Evolutionary conservation across 2,888 invertebrate species (phyloP).

Genomic region (Laspeyria flexula): DNA sequence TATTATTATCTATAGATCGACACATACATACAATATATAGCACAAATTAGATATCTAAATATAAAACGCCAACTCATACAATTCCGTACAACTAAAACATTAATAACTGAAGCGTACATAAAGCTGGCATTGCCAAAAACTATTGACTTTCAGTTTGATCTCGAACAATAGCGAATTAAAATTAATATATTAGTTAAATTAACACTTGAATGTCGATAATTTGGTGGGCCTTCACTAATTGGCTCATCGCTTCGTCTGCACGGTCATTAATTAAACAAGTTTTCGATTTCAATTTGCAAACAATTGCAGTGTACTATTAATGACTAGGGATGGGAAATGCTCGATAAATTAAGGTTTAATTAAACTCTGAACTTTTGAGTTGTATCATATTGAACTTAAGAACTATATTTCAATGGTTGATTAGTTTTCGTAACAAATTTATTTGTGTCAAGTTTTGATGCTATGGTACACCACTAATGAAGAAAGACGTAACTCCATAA

Average conservation of each 20-base stretch:
- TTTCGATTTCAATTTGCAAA: conserved; percentile 74
- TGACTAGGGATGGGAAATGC: conserved; percentile 23
- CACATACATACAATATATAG: no score
- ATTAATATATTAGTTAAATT: conserved; percentile 29
- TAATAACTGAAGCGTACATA: no score
- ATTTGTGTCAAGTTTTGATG: no score
- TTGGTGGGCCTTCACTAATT: conserved; percentile 60
- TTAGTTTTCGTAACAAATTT: no score
- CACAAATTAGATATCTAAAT: no score
- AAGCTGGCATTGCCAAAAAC: background rate
- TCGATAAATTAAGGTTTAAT: conserved; percentile 17
- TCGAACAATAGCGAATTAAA: conserved; percentile 20
- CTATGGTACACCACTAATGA: no score
- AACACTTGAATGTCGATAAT: conserved; percentile 44
- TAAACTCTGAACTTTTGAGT: background rate
- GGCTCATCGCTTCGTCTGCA: conserved; percentile 48
- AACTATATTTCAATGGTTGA: no score
- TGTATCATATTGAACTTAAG: background rate
- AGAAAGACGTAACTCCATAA: no score
- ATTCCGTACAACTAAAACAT: background rate
- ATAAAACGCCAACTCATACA: background rate
- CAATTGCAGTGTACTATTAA: conserved; percentile 54
- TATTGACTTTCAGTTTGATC: background rate
- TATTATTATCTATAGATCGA: no score
- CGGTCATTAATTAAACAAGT: conserved; percentile 71